Percentiles rank a stretch among this genome's conserved stretches.
Conservation (phyloP, 2,888 invertebrate species). For the Nebria brevicollis region DNA sequence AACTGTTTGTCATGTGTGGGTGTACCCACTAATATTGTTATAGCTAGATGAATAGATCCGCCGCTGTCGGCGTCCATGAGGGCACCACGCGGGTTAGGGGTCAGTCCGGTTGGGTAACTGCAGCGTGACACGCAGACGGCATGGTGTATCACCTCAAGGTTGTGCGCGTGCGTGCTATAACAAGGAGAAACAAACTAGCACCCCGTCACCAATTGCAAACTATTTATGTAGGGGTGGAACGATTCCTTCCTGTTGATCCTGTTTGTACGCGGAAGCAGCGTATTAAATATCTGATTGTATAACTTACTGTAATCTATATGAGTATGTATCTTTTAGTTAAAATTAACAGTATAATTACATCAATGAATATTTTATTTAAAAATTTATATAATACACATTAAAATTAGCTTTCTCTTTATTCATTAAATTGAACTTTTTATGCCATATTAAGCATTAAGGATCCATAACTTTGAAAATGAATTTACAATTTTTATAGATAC, state of each 20-base stretch:
- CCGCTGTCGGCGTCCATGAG: slow-evolving; percentile 49
- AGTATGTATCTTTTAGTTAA: too few species aligned
- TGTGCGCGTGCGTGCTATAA: not conserved
- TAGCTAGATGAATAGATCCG: slow-evolving; percentile 13
- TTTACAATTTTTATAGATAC: too few species aligned
- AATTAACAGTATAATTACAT: too few species aligned
- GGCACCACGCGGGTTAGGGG: slow-evolving; percentile 30
- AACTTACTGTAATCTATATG: not conserved
- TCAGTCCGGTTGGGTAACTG: slow-evolving; percentile 35
- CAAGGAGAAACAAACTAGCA: slow-evolving; percentile 28
- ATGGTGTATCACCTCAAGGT: slow-evolving; percentile 21
- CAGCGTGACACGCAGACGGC: slow-evolving; percentile 35
- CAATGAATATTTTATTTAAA: too few species aligned
- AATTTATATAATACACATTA: too few species aligned
- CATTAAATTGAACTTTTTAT: too few species aligned
- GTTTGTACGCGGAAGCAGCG: not conserved
- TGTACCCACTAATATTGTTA: not conserved
- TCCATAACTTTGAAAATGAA: too few species aligned
- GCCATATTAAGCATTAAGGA: too few species aligned
- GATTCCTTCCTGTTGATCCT: not conserved
- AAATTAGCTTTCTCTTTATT: too few species aligned
- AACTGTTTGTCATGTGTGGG: slow-evolving; percentile 6
- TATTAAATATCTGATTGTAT: not conserved
- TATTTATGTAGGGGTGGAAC: not conserved
- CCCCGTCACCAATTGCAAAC: slow-evolving; percentile 15